A percentile compares a stretch with the other conserved stretches of the same genome.
phyloP scores from a whole-genome alignment of 2,113 vertebrate species.

The Phoenicopterus ruber region DNA sequence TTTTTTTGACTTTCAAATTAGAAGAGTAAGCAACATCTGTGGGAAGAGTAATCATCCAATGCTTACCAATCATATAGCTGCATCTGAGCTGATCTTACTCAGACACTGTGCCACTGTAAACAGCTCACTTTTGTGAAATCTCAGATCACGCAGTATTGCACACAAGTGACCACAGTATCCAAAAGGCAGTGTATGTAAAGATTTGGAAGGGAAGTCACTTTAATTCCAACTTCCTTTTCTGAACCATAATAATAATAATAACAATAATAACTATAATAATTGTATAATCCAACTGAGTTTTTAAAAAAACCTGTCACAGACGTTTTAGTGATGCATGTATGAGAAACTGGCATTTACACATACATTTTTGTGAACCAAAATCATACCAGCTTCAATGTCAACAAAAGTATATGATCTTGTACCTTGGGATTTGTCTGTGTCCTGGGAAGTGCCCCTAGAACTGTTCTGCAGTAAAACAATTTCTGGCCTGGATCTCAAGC shows the following conservation, averaged over 20 bases:
- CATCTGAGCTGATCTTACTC: background rate
- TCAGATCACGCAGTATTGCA: background rate
- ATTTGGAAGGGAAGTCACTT: background rate
- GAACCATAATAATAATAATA: background rate
- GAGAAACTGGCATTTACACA: background rate
- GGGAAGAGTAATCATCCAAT: background rate
- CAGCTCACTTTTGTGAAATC: background rate
- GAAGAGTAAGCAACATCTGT: background rate
- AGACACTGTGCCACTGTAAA: background rate
- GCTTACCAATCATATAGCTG: background rate
- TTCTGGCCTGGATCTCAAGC: background rate
- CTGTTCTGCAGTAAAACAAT: background rate
- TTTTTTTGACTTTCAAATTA: background rate
- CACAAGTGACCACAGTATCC: background rate
- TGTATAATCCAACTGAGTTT: background rate
- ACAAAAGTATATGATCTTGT: background rate
- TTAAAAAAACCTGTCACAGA: background rate
- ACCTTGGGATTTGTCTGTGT: background rate
- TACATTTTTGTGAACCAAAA: background rate
- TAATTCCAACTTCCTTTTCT: background rate
- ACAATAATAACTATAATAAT: background rate
- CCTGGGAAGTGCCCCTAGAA: background rate
- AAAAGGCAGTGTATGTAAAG: background rate
- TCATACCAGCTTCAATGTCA: background rate
- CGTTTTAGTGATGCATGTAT: background rate